Evolutionary conservation across 2,797 vertebrate species (phyloP).

Genomic region (Sebastes nivosus): DNA sequence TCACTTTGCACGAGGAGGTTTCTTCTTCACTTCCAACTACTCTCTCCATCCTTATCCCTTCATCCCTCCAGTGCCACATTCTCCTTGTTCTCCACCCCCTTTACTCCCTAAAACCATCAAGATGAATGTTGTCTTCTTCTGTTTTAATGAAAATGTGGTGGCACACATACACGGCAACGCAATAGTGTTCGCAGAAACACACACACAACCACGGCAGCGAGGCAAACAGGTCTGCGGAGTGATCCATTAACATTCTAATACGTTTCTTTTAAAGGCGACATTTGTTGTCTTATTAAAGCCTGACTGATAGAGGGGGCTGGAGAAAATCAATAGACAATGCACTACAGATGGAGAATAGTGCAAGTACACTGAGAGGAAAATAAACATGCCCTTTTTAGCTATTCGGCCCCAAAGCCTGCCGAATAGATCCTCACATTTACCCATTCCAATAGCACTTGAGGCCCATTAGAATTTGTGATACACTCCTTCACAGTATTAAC

Average conservation of each 20-base stretch:
- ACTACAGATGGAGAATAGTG: slow-evolving; percentile 64
- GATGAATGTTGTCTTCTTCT: slow-evolving; percentile 62
- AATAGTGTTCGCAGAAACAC: background rate
- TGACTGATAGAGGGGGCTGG: slow-evolving; percentile 71
- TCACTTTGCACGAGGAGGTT: slow-evolving; percentile 64
- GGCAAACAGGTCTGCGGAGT: slow-evolving; percentile 41
- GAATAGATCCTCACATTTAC: slow-evolving; percentile 72
- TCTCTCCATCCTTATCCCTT: slow-evolving; percentile 56
- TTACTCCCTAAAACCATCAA: slow-evolving; percentile 57
- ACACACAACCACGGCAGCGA: background rate
- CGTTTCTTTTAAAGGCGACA: slow-evolving; percentile 72
- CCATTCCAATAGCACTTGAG: slow-evolving; percentile 67
- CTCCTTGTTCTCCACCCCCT: slow-evolving; percentile 49
- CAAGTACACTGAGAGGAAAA: slow-evolving; percentile 59
- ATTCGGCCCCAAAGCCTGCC: slow-evolving; percentile 66
- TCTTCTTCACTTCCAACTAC: slow-evolving; percentile 58
- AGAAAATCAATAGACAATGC: slow-evolving; percentile 77
- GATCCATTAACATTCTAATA: slow-evolving; percentile 78
- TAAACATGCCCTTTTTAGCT: slow-evolving; percentile 76
- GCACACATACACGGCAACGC: slow-evolving; percentile 22
- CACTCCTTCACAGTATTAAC: slow-evolving; percentile 69
- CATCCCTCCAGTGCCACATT: slow-evolving; percentile 55
- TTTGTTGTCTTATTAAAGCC: slow-evolving; percentile 78
- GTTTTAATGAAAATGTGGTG: slow-evolving; percentile 64
- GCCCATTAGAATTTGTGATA: slow-evolving; percentile 72